phyloP scores from a whole-genome alignment of 2,113 vertebrate genomes.

The Vombatus ursinus region DNA sequence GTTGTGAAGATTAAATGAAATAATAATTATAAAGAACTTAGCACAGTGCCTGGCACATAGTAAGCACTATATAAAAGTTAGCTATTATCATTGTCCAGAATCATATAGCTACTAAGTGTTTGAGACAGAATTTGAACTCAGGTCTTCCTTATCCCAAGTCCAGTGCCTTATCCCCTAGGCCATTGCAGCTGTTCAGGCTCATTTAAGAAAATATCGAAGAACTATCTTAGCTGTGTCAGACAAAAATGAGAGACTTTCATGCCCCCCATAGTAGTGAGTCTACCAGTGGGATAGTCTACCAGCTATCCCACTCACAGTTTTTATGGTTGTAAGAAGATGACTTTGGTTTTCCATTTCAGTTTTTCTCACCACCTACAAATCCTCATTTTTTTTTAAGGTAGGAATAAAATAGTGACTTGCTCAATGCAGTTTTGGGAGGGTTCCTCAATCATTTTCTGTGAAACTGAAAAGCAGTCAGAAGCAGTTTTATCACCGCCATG shows the following conservation, averaged over 20 bases:
- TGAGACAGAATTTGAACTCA: no score
- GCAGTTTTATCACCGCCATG: neutral
- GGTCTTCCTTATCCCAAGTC: neutral
- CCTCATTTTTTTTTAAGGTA: neutral
- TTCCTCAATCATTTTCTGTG: neutral
- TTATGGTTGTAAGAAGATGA: neutral
- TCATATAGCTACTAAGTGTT: neutral
- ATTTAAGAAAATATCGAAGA: neutral
- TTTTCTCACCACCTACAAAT: neutral
- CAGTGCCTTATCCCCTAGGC: neutral
- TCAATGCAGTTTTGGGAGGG: neutral
- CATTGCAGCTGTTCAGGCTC: neutral
- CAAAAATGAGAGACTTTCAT: neutral
- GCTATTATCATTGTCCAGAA: no score
- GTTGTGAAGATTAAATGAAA: neutral
- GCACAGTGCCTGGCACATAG: neutral
- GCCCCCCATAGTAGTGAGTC: neutral
- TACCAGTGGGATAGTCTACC: neutral
- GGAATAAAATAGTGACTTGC: neutral
- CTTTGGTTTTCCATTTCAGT: neutral
- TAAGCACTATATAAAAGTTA: neutral
- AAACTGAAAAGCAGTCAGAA: neutral
- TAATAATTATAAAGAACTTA: neutral
- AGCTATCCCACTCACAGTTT: neutral
- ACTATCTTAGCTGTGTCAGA: neutral